These are phyloP conservation scores for Lasioglossum morio DNA, from an alignment of 2,888 invertebrate genomes.

Conservation along the genomic window DNA sequence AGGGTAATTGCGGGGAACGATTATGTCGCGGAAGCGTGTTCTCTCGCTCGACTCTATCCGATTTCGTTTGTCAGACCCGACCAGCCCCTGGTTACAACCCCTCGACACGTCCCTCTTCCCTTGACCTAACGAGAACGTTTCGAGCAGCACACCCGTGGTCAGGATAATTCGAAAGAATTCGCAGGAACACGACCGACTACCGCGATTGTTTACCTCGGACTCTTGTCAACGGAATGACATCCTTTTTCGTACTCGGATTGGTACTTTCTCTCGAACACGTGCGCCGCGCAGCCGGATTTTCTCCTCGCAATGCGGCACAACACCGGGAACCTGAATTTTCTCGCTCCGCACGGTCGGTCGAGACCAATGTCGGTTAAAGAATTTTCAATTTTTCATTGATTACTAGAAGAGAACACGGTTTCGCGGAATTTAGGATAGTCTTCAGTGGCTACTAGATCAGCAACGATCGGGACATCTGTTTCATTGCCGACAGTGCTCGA, in stretches of 20 bases:
- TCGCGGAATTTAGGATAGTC: background rate
- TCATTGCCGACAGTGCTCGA: too few relatives aligned
- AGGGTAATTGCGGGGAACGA: constrained; percentile 43
- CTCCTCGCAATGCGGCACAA: constrained; percentile 6
- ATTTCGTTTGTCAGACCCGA: background rate
- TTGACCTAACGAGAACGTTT: background rate
- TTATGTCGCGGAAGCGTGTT: constrained; percentile 62
- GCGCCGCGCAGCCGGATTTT: constrained; percentile 15
- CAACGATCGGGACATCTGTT: too few relatives aligned
- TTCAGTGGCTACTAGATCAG: too few relatives aligned
- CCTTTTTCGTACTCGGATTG: constrained; percentile 14
- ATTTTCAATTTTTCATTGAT: too few relatives aligned
- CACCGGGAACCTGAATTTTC: background rate
- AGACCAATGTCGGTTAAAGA: background rate
- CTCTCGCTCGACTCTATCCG: constrained; percentile 23
- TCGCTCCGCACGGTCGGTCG: background rate
- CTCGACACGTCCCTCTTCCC: background rate
- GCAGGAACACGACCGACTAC: background rate
- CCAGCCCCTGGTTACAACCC: too few relatives aligned
- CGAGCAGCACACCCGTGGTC: background rate
- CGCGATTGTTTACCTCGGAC: background rate
- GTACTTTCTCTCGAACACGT: constrained; percentile 17
- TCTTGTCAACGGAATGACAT: background rate
- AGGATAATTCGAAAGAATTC: background rate
- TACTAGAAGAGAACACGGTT: background rate